Evolutionary conservation across 2,888 invertebrate species (phyloP).

Genomic region (Chrysopilus asiliformis): DNA sequence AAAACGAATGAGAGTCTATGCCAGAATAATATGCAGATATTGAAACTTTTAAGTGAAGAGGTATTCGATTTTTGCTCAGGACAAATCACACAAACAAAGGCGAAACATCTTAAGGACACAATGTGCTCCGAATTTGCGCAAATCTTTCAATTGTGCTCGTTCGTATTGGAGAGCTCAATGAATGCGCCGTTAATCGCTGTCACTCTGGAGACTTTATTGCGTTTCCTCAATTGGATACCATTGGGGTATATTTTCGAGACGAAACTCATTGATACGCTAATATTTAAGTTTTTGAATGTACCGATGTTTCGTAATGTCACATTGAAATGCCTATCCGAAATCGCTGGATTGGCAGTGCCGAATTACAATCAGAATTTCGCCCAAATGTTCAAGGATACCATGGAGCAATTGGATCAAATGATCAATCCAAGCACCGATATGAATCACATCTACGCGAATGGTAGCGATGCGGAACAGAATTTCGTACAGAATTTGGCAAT

Average conservation of each 20-base stretch:
- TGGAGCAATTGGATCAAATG: constrained; percentile 86
- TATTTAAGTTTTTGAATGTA: constrained; percentile 93
- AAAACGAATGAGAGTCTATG: constrained; percentile 98
- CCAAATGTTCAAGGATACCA: constrained; percentile 78
- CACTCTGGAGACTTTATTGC: constrained; percentile 87
- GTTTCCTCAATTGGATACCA: constrained; percentile 99
- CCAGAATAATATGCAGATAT: constrained; percentile 98
- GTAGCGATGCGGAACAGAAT: constrained; percentile 93
- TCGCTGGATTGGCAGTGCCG: constrained; percentile 78
- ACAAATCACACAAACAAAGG: constrained; percentile 97
- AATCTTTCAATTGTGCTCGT: constrained; percentile 95
- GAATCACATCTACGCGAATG: constrained; percentile 83
- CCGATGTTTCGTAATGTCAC: constrained; percentile 97
- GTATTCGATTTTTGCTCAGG: constrained; percentile 98
- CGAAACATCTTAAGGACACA: constrained; percentile 96
- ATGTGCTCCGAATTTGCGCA: constrained; percentile 99
- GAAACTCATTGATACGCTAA: constrained; percentile 83
- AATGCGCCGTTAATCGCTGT: constrained; percentile 92
- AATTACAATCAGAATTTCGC: constrained; percentile 91
- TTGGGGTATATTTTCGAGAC: constrained; percentile 99
- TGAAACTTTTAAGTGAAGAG: constrained; percentile 95
- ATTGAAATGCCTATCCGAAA: constrained; percentile 95
- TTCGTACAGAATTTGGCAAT: constrained; percentile 97
- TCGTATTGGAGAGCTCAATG: constrained; percentile 94
- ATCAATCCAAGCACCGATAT: constrained; percentile 85